A percentile compares a stretch with the other conserved stretches of the same genome.
phyloP scores from a whole-genome alignment of 2,888 invertebrate genomes.

The Hemicrepidius hirtus region DNA sequence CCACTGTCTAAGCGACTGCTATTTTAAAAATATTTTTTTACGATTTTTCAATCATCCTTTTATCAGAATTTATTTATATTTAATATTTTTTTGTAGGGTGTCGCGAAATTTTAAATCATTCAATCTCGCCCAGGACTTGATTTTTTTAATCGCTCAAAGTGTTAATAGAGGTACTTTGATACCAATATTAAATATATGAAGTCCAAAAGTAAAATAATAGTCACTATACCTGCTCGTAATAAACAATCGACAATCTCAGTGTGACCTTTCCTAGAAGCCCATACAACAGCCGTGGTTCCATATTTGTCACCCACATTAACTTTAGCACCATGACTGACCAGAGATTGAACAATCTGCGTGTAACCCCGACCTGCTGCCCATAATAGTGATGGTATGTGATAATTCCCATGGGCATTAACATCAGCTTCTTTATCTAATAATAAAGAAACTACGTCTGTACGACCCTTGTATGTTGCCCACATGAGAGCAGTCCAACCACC shows the following conservation, averaged over 20 bases:
- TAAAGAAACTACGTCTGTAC: conserved; percentile 82
- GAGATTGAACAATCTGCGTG: conserved; percentile 86
- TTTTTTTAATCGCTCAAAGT: too few relatives aligned
- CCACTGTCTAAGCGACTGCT: too few relatives aligned
- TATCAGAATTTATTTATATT: too few relatives aligned
- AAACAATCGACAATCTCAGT: conserved; percentile 87
- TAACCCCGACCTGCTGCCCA: conserved; percentile 98
- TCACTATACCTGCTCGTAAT: conserved; percentile 83
- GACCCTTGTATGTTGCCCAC: conserved; percentile 97
- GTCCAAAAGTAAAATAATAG: background rate
- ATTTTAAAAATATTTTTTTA: too few relatives aligned
- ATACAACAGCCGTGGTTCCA: conserved; percentile 96
- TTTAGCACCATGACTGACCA: conserved; percentile 92
- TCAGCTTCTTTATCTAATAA: conserved; percentile 92
- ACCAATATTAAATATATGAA: too few relatives aligned
- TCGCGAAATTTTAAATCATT: too few relatives aligned
- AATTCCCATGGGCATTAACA: conserved; percentile 96
- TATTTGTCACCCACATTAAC: conserved; percentile 97
- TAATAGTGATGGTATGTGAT: conserved; percentile 92
- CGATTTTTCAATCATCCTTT: too few relatives aligned
- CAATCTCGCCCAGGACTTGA: too few relatives aligned
- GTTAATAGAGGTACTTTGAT: too few relatives aligned
- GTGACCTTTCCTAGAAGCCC: conserved; percentile 96
- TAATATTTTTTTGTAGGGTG: too few relatives aligned
- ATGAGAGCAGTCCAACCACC: conserved; percentile 98